These are phyloP conservation scores for Conistra vaccinii DNA, from an alignment of 2,888 invertebrate species.

Conservation along the genomic window DNA sequence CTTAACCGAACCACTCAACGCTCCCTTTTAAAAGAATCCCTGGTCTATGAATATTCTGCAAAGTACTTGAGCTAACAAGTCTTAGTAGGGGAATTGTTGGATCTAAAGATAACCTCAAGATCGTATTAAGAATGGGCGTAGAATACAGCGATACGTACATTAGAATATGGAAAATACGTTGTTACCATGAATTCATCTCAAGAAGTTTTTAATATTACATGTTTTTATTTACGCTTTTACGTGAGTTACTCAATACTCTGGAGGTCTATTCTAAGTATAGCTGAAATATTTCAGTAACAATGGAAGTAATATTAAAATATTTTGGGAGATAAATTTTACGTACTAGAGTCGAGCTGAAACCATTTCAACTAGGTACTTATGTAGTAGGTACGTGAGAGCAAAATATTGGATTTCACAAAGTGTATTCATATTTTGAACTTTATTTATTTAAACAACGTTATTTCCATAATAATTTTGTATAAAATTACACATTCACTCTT, in stretches of 20 bases:
- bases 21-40: constrained; percentile 70
- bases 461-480: constrained; percentile 34
- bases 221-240: constrained; percentile 53
- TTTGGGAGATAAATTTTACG: constrained; percentile 20
- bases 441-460: constrained; percentile 20
- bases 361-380: constrained; percentile 22
- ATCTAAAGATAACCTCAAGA: constrained; percentile 56
- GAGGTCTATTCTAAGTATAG: constrained; percentile 18
- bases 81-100: constrained; percentile 52
- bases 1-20: constrained; percentile 70
- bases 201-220: constrained; percentile 36
- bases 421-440: constrained; percentile 25
- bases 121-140: constrained; percentile 38
- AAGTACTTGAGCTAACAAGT: constrained; percentile 71
- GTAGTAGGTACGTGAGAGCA: background rate
- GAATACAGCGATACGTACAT: constrained; percentile 57
- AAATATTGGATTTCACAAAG: constrained; percentile 48
- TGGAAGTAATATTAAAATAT: constrained; percentile 38
- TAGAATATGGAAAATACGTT: constrained; percentile 57
- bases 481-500: background rate
- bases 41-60: constrained; percentile 75
- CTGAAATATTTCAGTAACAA: constrained; percentile 21
- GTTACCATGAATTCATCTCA: constrained; percentile 47
- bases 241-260: constrained; percentile 33
- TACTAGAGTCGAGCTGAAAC: constrained; percentile 25